These are phyloP conservation scores for Denticeps clupeoides DNA, from an alignment of 2,797 vertebrate genomes.

Conservation along the genomic window DNA sequence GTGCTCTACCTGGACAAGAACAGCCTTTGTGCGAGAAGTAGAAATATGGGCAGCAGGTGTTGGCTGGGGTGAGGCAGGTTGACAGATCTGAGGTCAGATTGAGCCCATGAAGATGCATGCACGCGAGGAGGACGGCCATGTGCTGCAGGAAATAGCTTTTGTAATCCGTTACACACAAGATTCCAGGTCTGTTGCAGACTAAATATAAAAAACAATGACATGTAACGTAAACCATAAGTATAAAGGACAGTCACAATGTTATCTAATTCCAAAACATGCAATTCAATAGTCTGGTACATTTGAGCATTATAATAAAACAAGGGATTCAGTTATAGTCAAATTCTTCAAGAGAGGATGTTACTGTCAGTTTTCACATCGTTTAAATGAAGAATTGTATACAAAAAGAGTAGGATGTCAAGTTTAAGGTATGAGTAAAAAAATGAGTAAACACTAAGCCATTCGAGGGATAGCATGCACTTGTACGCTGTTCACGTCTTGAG, in stretches of 20 bases:
- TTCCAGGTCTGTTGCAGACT: too few relatives aligned
- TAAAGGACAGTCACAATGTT: too few relatives aligned
- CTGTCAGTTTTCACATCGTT: too few relatives aligned
- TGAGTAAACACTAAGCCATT: constrained; percentile 41
- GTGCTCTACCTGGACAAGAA: constrained; percentile 2
- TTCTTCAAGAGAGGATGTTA: too few relatives aligned
- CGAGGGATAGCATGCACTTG: constrained; percentile 45
- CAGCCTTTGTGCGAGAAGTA: not conserved
- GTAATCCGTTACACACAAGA: constrained; percentile 37
- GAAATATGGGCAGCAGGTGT: constrained; percentile 41
- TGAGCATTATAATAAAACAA: too few relatives aligned
- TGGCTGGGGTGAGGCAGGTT: constrained; percentile 1
- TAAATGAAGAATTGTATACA: too few relatives aligned
- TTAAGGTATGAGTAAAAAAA: constrained; percentile 34
- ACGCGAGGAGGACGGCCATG: constrained; percentile 31
- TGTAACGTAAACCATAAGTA: too few relatives aligned
- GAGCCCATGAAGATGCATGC: constrained; percentile 23
- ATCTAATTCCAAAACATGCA: too few relatives aligned
- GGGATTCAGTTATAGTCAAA: too few relatives aligned
- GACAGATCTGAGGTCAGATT: constrained; percentile 13
- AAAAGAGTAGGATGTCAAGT: constrained; percentile 36
- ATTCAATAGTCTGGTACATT: too few relatives aligned
- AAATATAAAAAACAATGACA: too few relatives aligned
- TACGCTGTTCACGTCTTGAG: constrained; percentile 42
- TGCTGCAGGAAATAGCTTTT: constrained; percentile 39